Conservation (phyloP, 1,140 invertebrate species). For the Copidosoma floridanum region DNA sequence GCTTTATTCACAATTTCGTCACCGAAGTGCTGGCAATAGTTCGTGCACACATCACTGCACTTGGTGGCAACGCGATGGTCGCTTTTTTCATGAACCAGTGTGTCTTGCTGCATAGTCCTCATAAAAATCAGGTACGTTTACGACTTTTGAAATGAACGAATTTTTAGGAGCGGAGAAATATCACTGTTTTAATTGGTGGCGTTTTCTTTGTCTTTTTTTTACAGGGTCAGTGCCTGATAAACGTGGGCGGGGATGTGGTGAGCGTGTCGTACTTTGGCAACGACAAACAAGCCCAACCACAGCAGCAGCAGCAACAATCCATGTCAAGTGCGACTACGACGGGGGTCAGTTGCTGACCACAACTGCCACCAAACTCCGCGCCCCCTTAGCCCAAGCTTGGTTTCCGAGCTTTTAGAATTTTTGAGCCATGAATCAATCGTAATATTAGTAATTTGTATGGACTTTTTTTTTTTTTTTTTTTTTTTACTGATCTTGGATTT, state of each 20-base stretch:
- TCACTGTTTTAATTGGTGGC: constrained; percentile 13
- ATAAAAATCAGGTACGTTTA: constrained; percentile 96
- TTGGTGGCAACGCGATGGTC: constrained; percentile 95
- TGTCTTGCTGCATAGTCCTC: constrained; percentile 85
- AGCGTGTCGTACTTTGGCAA: constrained; percentile 62
- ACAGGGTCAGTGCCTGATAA: constrained; percentile 89
- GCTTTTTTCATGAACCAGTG: constrained; percentile 91
- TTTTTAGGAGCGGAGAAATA: constrained; percentile 11
- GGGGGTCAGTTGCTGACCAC: constrained; percentile 50
- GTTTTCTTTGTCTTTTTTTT: constrained; percentile 47
- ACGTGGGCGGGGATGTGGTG: constrained; percentile 92
- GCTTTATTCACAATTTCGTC: constrained; percentile 90
- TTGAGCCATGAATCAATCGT: too few relatives aligned
- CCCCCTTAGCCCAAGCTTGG: constrained; percentile 39
- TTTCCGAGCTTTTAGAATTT: neutral
- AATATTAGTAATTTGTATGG: too few relatives aligned
- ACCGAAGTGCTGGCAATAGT: constrained; percentile 89
- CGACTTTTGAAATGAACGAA: constrained; percentile 24
- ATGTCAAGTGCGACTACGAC: neutral
- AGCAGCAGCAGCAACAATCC: neutral
- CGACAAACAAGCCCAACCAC: constrained; percentile 42
- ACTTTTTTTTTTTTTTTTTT: too few relatives aligned
- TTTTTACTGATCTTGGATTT: too few relatives aligned
- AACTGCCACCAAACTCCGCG: constrained; percentile 49
- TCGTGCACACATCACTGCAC: constrained; percentile 84